Percentiles rank a stretch among this genome's conserved stretches.
phyloP scores from a whole-genome alignment of 1,140 invertebrate species.

The Leptinotarsa undecemlineata region DNA sequence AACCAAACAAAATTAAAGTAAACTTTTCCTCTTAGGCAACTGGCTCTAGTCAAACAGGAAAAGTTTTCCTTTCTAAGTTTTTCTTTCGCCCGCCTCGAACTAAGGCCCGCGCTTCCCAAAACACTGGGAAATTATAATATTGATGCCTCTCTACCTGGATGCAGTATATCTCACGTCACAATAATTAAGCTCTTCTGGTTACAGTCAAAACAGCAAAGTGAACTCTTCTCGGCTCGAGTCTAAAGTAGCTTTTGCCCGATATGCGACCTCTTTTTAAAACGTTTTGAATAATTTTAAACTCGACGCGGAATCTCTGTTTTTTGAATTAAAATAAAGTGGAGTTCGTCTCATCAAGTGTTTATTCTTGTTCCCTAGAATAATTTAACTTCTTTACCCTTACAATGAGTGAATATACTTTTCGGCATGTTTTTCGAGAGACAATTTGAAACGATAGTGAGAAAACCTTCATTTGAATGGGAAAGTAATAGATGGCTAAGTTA shows the following conservation, averaged over 20 bases:
- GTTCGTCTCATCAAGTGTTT: no score
- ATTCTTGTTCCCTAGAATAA: no score
- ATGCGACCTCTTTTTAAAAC: slow-evolving; percentile 12
- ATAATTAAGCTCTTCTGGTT: slow-evolving; percentile 40
- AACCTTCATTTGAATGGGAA: no score
- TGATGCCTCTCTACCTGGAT: slow-evolving; percentile 49
- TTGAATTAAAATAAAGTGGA: not conserved
- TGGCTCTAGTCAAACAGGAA: slow-evolving; percentile 45
- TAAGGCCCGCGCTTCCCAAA: slow-evolving; percentile 48
- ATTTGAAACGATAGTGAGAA: no score
- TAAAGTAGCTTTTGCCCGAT: slow-evolving; percentile 15
- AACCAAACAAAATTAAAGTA: slow-evolving; percentile 57
- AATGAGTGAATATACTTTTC: no score
- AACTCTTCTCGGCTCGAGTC: slow-evolving; percentile 16
- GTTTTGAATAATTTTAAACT: slow-evolving; percentile 14
- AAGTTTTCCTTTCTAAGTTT: slow-evolving; percentile 55
- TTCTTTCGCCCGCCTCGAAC: slow-evolving; percentile 42
- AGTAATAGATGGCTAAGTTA: no score
- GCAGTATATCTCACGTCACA: slow-evolving; percentile 38
- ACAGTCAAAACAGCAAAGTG: slow-evolving; percentile 15
- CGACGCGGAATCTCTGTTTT: slow-evolving; percentile 1
- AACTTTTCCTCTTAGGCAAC: slow-evolving; percentile 56
- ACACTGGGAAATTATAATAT: slow-evolving; percentile 55
- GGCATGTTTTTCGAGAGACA: no score
- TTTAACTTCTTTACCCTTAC: no score